A percentile compares a stretch with the other conserved stretches of the same genome.
phyloP scores from a whole-genome alignment of 1,140 invertebrate genomes.

The Globodera rostochiensis region DNA sequence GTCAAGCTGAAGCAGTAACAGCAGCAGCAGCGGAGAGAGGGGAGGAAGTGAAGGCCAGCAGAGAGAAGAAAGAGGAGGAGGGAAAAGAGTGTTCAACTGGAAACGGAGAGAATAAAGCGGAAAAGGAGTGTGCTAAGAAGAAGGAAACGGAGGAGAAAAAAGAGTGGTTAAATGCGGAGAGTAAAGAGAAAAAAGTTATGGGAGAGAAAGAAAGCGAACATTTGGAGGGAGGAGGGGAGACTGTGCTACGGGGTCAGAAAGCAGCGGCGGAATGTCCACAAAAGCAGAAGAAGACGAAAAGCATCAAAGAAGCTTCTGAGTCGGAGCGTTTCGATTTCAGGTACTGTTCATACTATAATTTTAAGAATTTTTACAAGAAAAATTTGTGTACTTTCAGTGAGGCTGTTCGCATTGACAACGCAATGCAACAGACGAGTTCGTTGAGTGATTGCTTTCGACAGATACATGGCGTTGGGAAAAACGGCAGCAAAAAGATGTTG shows the following conservation, averaged over 20 bases:
- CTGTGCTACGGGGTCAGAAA: neutral
- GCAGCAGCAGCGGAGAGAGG: neutral
- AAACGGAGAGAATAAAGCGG: neutral
- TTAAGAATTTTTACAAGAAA: neutral
- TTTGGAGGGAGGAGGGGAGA: neutral
- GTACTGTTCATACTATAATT: neutral
- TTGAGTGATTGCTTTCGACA: constrained; percentile 21
- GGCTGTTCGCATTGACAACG: constrained; percentile 32
- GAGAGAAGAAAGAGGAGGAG: neutral
- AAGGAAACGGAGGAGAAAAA: neutral
- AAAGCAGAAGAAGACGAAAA: neutral
- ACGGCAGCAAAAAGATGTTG: constrained; percentile 25
- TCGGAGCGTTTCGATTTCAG: constrained; percentile 11
- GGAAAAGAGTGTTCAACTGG: neutral
- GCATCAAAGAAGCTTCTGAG: neutral
- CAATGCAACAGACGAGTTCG: constrained; percentile 6
- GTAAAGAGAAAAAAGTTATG: too few species aligned
- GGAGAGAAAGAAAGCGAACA: neutral
- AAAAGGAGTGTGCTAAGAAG: neutral
- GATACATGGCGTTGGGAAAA: constrained; percentile 14
- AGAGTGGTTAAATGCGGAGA: neutral
- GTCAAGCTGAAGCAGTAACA: too few species aligned
- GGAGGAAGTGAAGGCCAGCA: neutral
- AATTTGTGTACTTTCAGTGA: constrained; percentile 13
- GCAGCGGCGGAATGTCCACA: neutral